Conservation (phyloP, 2,888 invertebrate species). For the Alcis repandata region DNA sequence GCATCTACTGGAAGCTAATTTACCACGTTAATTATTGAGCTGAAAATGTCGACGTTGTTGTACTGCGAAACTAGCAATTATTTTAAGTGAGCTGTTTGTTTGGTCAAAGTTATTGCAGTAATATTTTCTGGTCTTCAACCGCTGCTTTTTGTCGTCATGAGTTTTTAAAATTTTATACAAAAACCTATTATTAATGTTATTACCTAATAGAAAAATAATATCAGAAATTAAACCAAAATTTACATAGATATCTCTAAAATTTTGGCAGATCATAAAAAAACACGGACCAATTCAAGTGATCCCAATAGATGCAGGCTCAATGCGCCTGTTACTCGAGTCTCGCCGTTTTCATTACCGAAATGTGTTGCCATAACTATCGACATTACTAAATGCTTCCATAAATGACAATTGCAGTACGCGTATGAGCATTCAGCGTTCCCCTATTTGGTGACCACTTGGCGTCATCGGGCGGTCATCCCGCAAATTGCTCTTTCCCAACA, state of each 20-base stretch:
- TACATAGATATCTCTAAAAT: no score
- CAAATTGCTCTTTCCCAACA: constrained; percentile 86
- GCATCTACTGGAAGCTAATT: constrained; percentile 58
- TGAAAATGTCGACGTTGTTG: constrained; percentile 21
- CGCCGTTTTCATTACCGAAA: constrained; percentile 49
- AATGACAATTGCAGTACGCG: constrained; percentile 68
- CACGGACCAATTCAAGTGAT: constrained; percentile 22
- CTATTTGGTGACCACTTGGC: constrained; percentile 84
- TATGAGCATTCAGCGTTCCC: constrained; percentile 61
- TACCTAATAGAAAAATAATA: no score
- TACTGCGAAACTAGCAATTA: constrained; percentile 12
- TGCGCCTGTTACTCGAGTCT: constrained; percentile 46
- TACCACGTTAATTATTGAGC: constrained; percentile 24
- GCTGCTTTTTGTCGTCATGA: neutral
- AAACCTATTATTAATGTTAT: neutral
- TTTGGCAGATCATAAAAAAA: constrained; percentile 12
- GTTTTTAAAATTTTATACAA: neutral
- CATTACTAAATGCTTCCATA: constrained; percentile 67
- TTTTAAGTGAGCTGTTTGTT: constrained; percentile 20
- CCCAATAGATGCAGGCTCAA: constrained; percentile 13
- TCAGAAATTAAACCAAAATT: no score
- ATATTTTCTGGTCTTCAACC: neutral
- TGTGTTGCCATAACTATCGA: constrained; percentile 60
- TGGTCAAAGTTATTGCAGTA: constrained; percentile 32
- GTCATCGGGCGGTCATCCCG: constrained; percentile 81